Percentiles rank a stretch among this genome's conserved stretches.
phyloP scores from a whole-genome alignment of 2,113 vertebrate species.

The Psophia crepitans region DNA sequence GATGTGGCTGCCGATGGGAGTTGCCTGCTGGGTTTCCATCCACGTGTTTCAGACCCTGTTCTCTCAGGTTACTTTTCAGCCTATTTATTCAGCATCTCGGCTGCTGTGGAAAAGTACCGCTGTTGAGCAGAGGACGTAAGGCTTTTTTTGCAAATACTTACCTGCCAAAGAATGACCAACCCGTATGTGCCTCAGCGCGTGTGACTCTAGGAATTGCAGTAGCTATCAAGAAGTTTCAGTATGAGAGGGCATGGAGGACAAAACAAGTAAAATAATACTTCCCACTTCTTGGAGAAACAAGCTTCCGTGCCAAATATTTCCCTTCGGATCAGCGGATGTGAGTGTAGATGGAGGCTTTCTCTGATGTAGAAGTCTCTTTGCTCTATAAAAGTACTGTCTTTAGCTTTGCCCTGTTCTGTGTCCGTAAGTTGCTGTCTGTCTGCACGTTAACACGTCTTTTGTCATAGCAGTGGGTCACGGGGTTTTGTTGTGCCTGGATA shows the following conservation, averaged over 20 bases:
- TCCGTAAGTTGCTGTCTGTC: neutral
- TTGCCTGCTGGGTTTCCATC: neutral
- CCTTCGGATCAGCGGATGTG: neutral
- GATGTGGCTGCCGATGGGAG: neutral
- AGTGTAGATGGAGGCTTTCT: neutral
- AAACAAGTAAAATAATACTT: neutral
- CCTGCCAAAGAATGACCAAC: neutral
- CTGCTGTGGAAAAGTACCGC: neutral
- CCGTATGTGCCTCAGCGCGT: neutral
- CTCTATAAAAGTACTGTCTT: accelerated
- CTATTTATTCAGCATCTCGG: neutral
- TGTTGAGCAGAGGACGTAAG: neutral
- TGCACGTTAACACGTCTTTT: neutral
- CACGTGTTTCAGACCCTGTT: accelerated
- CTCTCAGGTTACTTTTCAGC: neutral
- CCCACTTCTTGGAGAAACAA: neutral
- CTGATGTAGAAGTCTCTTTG: neutral
- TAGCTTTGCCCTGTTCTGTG: neutral
- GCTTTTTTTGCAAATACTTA: neutral
- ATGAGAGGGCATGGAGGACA: neutral
- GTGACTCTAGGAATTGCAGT: neutral
- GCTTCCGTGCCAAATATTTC: neutral
- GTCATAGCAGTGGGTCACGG: neutral
- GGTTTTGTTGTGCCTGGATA: neutral
- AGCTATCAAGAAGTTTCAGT: neutral